Conservation (phyloP, 2,888 invertebrate species). For the Ellobium chinense region DNA sequence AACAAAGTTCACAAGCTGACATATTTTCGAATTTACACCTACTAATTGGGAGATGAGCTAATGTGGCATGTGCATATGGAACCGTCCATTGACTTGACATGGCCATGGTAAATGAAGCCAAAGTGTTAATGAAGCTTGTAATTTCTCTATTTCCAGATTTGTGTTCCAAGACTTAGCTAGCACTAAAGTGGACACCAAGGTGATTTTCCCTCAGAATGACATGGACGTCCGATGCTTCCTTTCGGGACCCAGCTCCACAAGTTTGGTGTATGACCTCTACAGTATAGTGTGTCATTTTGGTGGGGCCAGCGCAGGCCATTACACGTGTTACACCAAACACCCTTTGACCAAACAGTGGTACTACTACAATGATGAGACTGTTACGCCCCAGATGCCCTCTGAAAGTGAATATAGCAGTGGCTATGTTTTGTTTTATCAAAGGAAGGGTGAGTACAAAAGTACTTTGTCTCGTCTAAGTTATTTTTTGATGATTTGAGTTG, state of each 20-base stretch:
- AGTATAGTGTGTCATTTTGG: constrained; percentile 85
- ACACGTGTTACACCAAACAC: constrained; percentile 83
- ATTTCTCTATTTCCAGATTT: constrained; percentile 82
- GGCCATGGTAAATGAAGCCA: no score
- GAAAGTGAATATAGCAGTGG: constrained; percentile 83
- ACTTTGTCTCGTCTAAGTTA: no score
- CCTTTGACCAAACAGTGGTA: constrained; percentile 82
- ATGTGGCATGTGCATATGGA: no score
- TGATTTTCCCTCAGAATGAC: constrained; percentile 83
- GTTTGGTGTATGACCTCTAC: constrained; percentile 82
- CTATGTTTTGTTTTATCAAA: constrained; percentile 84
- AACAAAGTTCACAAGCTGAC: no score
- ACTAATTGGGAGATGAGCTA: no score
- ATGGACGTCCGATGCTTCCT: constrained; percentile 81
- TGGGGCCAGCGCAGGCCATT: constrained; percentile 84
- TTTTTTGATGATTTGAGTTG: no score
- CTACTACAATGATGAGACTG: constrained; percentile 83
- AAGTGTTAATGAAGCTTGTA: no score
- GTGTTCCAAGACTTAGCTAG: constrained; percentile 84
- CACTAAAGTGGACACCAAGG: constrained; percentile 84
- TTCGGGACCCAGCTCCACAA: constrained; percentile 76
- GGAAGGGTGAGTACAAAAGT: constrained; percentile 81
- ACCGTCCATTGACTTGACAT: no score
- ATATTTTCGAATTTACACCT: no score
- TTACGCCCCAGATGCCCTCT: constrained; percentile 81